Base-by-base conservation (phyloP, 2,797 vertebrate genomes). In the Saguinus oedipus region DNA sequence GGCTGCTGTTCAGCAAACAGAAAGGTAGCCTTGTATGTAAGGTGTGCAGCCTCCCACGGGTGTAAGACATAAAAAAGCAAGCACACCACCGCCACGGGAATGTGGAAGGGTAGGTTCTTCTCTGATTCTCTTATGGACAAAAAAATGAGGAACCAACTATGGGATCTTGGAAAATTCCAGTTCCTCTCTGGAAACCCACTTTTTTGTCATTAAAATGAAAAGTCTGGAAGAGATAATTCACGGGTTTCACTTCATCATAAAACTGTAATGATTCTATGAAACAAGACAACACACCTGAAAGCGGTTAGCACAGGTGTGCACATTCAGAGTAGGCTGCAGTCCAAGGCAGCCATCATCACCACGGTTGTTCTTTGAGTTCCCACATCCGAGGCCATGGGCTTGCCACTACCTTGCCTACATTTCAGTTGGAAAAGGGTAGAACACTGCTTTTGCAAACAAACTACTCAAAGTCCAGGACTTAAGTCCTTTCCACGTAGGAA, bases 171-270 rank as follows among this genome's bases (percentile, higher is more conserved):
- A 27, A 96, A 86, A 91, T 46, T 33, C 61, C 50, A 4, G 30
- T 27, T 72, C 76, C 33, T 88, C 86, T 84, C 42, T 53, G 39
- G 19, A 93, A n/a, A 78, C 11, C 44, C 44, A 46, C 33, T 79
- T 95, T 39, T 75, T 72, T 76, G 44, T n/a, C 50, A 79, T 39
- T 82, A 46, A 85, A 91, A 81, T 75, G n/a, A 68, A 74, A 74
- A 64, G 36, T 78, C 9, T 39, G 12, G n/a, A 88, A 0, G 0
- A 76, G 74, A 17, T 80, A 59, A 88, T 68, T 91, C 39, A 64
- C 26, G 17, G 55, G 44, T 72, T 48, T 95, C 70, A 42, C 53
- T 90, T 90, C 26, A 59, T 55, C 50, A 33, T 61, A 78, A 80
- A 87, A 78, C 46, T 36, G 46, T n/a, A 46, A 14, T 4, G 15